Percentiles rank a stretch among this genome's conserved stretches.
These are phyloP conservation scores for Drosophila yakuba DNA, from an alignment of 1,140 invertebrate species.

Conservation along the genomic window DNA sequence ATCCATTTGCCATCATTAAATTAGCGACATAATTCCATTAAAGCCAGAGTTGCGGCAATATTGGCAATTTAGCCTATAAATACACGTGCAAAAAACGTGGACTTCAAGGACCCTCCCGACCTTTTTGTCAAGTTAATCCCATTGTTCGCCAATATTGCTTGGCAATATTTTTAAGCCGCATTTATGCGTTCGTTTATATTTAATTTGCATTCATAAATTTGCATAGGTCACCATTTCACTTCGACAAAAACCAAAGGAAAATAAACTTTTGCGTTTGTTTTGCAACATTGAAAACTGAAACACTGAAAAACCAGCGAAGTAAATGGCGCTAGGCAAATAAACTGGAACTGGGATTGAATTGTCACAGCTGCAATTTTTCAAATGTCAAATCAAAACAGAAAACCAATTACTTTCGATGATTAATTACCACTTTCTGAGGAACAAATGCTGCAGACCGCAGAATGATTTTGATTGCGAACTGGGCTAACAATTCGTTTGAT, in stretches of 20 bases:
- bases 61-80: slow-evolving; percentile 7
- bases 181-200: slow-evolving; percentile 51
- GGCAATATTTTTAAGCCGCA: slow-evolving; percentile 22
- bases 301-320: slow-evolving; percentile 10
- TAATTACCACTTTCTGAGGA: slow-evolving; percentile 59
- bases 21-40: slow-evolving; percentile 12
- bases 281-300: slow-evolving; percentile 10
- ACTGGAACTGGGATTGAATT: slow-evolving; percentile 50
- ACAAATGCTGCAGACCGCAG: slow-evolving; percentile 71
- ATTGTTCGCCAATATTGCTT: slow-evolving; percentile 19
- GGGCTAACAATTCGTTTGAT: slow-evolving; percentile 51
- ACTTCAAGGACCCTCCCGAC: slow-evolving; percentile 24
- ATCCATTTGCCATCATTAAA: slow-evolving; percentile 1
- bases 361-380: slow-evolving; percentile 81
- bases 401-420: slow-evolving; percentile 80
- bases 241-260: slow-evolving; percentile 1
- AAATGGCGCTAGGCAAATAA: slow-evolving; percentile 9
- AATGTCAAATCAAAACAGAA: slow-evolving; percentile 80
- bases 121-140: slow-evolving; percentile 31
- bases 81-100: slow-evolving; percentile 2
- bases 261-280: slow-evolving; percentile 9
- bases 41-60: slow-evolving; percentile 7
- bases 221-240: slow-evolving; percentile 19
- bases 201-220: slow-evolving; percentile 54
- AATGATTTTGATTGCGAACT: slow-evolving; percentile 76